Conservation (phyloP, 2,113 vertebrate genomes). For the Ceyx melanurus region DNA sequence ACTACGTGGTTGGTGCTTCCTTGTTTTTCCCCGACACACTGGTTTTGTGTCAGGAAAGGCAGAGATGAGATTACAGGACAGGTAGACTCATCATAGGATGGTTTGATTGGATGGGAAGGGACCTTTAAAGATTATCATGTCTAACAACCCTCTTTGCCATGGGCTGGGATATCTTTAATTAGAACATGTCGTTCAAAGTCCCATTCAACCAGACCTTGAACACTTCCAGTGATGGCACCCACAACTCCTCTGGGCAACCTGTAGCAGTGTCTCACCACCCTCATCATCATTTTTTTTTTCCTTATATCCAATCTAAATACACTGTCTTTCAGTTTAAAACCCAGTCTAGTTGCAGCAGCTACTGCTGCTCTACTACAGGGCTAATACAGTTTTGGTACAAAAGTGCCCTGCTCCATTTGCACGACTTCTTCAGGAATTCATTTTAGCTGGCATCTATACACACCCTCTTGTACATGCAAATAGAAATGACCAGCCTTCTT, state of each 20-base stretch:
- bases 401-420: background rate
- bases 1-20: background rate
- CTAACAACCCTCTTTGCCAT: accelerated
- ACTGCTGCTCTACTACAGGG: background rate
- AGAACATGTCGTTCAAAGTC: background rate
- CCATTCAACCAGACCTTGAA: background rate
- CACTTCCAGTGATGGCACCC: background rate
- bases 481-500: background rate
- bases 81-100: background rate
- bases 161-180: background rate
- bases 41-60: background rate
- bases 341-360: background rate
- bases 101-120: background rate
- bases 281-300: background rate
- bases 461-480: background rate
- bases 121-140: background rate
- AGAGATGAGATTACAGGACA: background rate
- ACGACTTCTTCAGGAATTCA: background rate
- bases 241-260: background rate
- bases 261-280: background rate
- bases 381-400: background rate
- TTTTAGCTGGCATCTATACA: background rate
- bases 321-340: background rate
- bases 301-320: background rate
- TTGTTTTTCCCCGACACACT: background rate